A percentile compares a stretch with the other conserved stretches of the same genome.
Evolutionary conservation across 2,113 vertebrate species (phyloP).

Genomic region (Phyllostomus hastatus): DNA sequence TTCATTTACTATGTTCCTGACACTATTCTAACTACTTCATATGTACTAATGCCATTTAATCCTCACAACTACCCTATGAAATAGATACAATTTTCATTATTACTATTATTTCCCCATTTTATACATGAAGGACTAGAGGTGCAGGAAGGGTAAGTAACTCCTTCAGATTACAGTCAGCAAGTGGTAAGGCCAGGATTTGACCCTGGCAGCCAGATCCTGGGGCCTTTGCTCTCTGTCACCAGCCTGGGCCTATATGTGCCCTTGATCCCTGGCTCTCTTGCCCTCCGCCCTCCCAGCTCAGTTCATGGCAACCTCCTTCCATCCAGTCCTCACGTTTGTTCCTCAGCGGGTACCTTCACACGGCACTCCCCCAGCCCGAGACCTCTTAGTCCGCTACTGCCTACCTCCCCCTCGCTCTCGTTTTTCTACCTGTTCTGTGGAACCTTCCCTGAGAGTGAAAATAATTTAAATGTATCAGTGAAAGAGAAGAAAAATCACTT

Average conservation of each 20-base stretch:
- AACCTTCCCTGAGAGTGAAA: not conserved
- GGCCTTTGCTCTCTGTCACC: not conserved
- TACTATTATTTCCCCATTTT: not conserved
- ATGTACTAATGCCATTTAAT: not conserved
- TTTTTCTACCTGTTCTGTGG: not conserved
- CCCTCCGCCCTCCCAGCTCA: not conserved
- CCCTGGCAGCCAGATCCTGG: not conserved
- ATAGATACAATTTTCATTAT: not conserved
- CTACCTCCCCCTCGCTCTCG: not conserved
- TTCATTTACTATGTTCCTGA: not conserved
- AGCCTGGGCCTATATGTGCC: fast-evolving
- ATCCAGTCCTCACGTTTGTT: not conserved
- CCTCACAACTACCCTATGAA: not conserved
- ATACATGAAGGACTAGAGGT: not conserved
- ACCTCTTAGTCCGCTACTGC: not conserved
- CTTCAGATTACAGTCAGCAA: not conserved
- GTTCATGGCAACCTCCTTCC: not conserved
- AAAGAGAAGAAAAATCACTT: not conserved
- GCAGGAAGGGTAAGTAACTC: not conserved
- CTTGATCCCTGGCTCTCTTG: not conserved
- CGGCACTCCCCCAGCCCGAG: not conserved
- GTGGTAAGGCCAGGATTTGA: not conserved
- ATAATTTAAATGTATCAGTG: not conserved
- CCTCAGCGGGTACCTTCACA: not conserved
- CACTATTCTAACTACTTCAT: not conserved